These are phyloP conservation scores for Anabacerthia variegaticeps DNA, from an alignment of 2,797 vertebrate genomes.

Conservation along the genomic window DNA sequence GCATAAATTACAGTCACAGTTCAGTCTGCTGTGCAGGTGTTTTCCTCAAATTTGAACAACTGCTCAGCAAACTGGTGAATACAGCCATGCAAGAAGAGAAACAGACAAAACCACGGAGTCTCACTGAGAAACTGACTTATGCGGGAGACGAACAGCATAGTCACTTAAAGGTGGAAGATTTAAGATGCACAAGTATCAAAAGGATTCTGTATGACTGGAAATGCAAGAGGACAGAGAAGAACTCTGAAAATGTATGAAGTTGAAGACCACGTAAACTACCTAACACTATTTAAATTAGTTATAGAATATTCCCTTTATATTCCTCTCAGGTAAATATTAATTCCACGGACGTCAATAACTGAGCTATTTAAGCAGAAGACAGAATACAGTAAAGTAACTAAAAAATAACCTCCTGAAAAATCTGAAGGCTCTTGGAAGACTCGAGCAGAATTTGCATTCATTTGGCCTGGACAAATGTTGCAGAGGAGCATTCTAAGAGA, in stretches of 20 bases:
- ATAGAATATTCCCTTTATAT: neutral
- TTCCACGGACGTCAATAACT: neutral
- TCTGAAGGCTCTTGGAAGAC: neutral
- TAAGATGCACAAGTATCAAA: neutral
- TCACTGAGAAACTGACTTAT: neutral
- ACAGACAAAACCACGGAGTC: neutral
- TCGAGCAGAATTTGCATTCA: neutral
- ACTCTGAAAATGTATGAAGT: neutral
- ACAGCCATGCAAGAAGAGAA: neutral
- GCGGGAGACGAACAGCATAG: neutral
- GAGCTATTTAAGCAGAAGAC: neutral
- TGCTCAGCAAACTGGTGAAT: neutral
- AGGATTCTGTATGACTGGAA: neutral
- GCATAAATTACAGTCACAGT: neutral
- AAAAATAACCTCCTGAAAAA: neutral
- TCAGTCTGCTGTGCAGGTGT: neutral
- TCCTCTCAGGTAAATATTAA: neutral
- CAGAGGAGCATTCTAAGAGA: neutral
- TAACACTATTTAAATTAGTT: neutral
- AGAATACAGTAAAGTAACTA: neutral
- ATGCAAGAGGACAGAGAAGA: neutral
- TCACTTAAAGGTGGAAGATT: neutral
- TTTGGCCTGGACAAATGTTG: neutral
- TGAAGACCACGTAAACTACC: neutral
- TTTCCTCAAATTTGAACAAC: neutral